Base-by-base conservation (phyloP, 2,113 vertebrate genomes). In the Sigmodon hispidus region DNA sequence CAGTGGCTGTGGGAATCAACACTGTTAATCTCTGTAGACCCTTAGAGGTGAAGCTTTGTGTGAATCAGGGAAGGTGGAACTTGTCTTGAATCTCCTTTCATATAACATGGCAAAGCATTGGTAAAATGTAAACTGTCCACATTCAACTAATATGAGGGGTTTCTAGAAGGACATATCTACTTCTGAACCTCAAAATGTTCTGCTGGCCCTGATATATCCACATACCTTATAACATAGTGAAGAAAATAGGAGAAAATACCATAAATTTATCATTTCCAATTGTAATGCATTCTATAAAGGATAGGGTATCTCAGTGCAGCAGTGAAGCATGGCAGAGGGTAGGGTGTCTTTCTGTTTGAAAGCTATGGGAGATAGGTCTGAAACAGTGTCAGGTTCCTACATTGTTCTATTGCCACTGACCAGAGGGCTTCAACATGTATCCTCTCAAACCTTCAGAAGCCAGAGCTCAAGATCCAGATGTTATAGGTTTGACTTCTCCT, bases 41-140 rank as follows among this genome's bases (percentile, higher is more conserved):
- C 12, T 80, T 85, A 45, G 8, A 90, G 72, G 40, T 81, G 77
- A 93, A 94, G 70, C 31, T 22, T 77, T 65, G 12, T 81, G 75
- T 89, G 69, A 92, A 79, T 21, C 31, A 79, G 5, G 22, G 50
- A 84, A 4, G 7, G 4, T 26, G 29, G 19, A 76, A 93, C 48
- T 81, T 94, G 75, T 72, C n/a, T 67, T 77, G 45, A 93, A 65
- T 77, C 19, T 91, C 31, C 15, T 67, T 95, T 91, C 84, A 45
- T 5, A 2, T 80, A 89, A 59, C 29, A 75, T 16, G 40, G 57
- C 29, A 57, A 1, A 69, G 34, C 11, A 76, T 22, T 90, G 45
- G 83, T 80, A 88, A 96, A 94, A 92, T 89, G 4, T 7, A 40
- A 50, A 61, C 50, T 86, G 4, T 80, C 10, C 10, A 57, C 52